Percentiles rank a stretch among this genome's conserved stretches.
Evolutionary conservation across 2,797 vertebrate genomes (phyloP).

Genomic region (Sebastes flavidus): DNA sequence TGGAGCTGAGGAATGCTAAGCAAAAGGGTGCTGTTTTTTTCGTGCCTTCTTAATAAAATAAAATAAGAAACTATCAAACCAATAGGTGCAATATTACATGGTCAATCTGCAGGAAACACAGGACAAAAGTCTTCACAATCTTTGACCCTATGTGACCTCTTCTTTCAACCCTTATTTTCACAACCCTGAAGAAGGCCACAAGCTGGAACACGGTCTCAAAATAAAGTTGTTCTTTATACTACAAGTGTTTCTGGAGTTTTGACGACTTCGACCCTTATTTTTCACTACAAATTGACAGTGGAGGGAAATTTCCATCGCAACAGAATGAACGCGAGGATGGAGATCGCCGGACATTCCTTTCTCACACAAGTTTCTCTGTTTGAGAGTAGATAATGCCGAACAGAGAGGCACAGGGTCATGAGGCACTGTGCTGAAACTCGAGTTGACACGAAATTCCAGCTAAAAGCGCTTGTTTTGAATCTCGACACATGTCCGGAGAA

Average conservation of each 20-base stretch:
- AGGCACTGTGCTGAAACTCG: constrained; percentile 8
- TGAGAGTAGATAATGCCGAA: constrained; percentile 44
- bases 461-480: constrained; percentile 12
- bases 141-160: background rate
- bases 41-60: background rate
- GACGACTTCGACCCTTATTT: background rate
- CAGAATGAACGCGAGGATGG: background rate
- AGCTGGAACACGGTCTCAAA: no score
- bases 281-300: background rate
- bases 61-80: background rate
- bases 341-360: constrained; percentile 10
- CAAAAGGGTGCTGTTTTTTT: background rate
- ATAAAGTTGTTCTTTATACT: no score
- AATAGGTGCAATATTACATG: background rate
- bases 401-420: constrained; percentile 34
- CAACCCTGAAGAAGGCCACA: no score
- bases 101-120: background rate
- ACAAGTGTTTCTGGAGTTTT: no score
- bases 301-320: constrained; percentile 2
- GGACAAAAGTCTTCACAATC: background rate
- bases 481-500: constrained; percentile 39
- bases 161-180: background rate
- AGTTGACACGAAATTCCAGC: constrained; percentile 8
- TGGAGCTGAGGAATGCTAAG: background rate
- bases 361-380: constrained; percentile 40